phyloP scores from a whole-genome alignment of 1,140 invertebrate species.

The Drosophila bifasciata region DNA sequence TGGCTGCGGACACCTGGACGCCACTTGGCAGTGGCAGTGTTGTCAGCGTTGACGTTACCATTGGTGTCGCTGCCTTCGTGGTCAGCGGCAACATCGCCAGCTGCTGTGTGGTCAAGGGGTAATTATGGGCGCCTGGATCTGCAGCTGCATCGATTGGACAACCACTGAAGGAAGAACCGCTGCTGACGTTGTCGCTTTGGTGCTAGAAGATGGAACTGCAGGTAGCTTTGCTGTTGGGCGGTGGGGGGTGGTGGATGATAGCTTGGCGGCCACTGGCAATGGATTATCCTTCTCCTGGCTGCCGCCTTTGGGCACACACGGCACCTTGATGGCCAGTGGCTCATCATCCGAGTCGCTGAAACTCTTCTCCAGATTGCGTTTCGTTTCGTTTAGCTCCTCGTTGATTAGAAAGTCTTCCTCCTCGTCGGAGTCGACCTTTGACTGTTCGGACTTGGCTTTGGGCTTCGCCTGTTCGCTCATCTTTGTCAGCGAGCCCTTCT shows the following conservation, averaged over 20 bases:
- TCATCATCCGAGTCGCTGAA: slow-evolving; percentile 87
- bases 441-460: slow-evolving; percentile 65
- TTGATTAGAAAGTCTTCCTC: slow-evolving; percentile 82
- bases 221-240: slow-evolving; percentile 6
- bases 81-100: slow-evolving; percentile 71
- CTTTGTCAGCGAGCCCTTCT: slow-evolving; percentile 72
- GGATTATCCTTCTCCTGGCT: slow-evolving; percentile 34
- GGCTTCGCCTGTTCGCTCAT: slow-evolving; percentile 60
- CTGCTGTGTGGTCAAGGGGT: slow-evolving; percentile 10
- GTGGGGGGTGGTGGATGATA: slow-evolving; percentile 11
- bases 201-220: slow-evolving; percentile 12
- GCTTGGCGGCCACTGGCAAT: slow-evolving; percentile 10
- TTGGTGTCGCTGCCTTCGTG: slow-evolving; percentile 35
- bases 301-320: slow-evolving; percentile 42
- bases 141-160: too few relatives aligned
- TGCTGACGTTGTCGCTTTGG: slow-evolving; percentile 2
- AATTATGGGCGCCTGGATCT: background rate
- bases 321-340: slow-evolving; percentile 85
- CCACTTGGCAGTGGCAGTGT: slow-evolving; percentile 5
- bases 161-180: slow-evolving; percentile 4
- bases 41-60: slow-evolving; percentile 14
- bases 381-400: slow-evolving; percentile 81
- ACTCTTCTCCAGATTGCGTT: slow-evolving; percentile 84
- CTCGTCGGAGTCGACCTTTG: slow-evolving; percentile 73
- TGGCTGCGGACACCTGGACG: background rate